phyloP scores from a whole-genome alignment of 1,140 invertebrate genomes.

The Neodiprion lecontei region DNA sequence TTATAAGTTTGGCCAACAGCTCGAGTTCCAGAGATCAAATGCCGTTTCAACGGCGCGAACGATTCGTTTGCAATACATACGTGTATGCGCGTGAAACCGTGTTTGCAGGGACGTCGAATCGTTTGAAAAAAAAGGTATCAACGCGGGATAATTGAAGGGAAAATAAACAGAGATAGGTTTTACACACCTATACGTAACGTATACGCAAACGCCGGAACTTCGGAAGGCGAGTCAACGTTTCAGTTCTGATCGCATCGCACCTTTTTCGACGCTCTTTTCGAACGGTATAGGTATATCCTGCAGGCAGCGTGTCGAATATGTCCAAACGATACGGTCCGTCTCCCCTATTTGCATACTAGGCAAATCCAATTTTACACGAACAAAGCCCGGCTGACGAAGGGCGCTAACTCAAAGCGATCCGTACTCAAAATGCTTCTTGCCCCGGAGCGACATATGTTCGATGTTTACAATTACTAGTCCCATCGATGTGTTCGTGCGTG shows the following conservation, averaged over 20 bases:
- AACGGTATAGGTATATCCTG: too few species aligned
- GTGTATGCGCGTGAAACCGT: neutral
- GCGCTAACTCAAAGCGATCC: slow-evolving; percentile 5
- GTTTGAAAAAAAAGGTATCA: too few species aligned
- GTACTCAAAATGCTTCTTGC: slow-evolving; percentile 1
- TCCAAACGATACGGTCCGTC: neutral
- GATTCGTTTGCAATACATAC: neutral
- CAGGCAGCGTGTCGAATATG: too few species aligned
- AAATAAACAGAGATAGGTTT: too few species aligned
- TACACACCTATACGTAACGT: too few species aligned
- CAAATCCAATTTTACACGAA: slow-evolving; percentile 43
- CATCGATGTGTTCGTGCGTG: too few species aligned
- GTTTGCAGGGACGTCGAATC: too few species aligned
- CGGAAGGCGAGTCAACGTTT: too few species aligned
- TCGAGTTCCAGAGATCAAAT: neutral
- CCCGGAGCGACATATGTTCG: neutral
- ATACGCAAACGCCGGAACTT: too few species aligned
- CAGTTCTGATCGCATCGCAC: too few species aligned
- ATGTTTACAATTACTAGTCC: neutral
- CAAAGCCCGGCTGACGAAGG: slow-evolving; percentile 34
- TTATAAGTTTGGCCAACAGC: neutral
- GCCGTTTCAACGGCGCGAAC: neutral
- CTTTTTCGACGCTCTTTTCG: too few species aligned
- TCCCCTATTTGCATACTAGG: slow-evolving; percentile 44
- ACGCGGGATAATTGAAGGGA: too few species aligned